A percentile compares a stretch with the other conserved stretches of the same genome.
Evolutionary conservation across 2,888 invertebrate genomes (phyloP).

Genomic region (Cephus pygmeus): DNA sequence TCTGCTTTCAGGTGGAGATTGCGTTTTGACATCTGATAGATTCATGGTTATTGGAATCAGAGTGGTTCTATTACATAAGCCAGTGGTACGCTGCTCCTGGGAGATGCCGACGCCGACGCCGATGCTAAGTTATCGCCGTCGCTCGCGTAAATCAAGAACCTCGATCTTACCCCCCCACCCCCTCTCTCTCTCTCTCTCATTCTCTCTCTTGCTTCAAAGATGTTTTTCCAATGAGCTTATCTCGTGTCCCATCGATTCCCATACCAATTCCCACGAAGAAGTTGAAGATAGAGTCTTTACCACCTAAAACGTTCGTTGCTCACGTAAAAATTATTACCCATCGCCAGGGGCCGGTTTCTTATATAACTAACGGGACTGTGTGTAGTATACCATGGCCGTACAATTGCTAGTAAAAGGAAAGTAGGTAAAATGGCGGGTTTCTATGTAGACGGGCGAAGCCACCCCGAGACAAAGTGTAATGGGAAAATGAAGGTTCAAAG

Average conservation of each 20-base stretch:
- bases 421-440: not conserved
- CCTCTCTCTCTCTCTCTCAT: not conserved
- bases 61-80: conserved; percentile 55
- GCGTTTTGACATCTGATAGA: conserved; percentile 81
- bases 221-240: conserved; percentile 28
- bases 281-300: not conserved
- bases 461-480: conserved; percentile 43
- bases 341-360: too few species aligned
- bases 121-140: conserved; percentile 48
- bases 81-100: not conserved
- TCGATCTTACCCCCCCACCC: conserved; percentile 26
- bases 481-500: conserved; percentile 41
- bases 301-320: not conserved
- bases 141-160: conserved; percentile 54
- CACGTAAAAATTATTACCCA: not conserved
- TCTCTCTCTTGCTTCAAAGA: conserved; percentile 37
- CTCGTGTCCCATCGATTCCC: not conserved
- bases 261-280: not conserved
- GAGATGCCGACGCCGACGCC: conserved; percentile 10
- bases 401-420: not conserved
- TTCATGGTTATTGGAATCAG: conserved; percentile 83
- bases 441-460: conserved; percentile 18
- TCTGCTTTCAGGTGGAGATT: conserved; percentile 72
- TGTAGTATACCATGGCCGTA: not conserved
- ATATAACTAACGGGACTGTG: too few species aligned